These are phyloP conservation scores for Drosophila meridionalis DNA, from an alignment of 2,888 invertebrate genomes.

Conservation along the genomic window DNA sequence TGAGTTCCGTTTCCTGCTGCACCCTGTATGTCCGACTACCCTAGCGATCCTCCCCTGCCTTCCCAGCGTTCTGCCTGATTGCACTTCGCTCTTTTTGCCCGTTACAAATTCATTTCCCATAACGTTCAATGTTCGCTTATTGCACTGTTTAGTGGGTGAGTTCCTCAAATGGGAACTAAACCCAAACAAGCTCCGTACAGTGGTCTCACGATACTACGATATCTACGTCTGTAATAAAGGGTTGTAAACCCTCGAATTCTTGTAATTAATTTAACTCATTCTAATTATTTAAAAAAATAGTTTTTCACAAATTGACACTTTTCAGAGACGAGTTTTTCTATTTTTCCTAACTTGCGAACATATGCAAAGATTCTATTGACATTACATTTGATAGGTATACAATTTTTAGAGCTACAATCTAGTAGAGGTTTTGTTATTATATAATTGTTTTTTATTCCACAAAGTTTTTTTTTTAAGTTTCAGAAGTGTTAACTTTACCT, in stretches of 20 bases:
- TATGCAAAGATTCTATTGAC: not conserved
- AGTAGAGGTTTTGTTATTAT: too few species aligned
- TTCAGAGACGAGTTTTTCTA: not conserved
- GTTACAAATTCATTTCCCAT: conserved; percentile 50
- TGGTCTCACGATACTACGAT: conserved; percentile 1
- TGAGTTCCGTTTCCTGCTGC: conserved; percentile 59
- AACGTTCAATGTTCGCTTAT: conserved; percentile 18
- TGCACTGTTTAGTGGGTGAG: conserved; percentile 8
- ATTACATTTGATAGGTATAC: too few species aligned
- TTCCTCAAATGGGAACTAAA: not conserved
- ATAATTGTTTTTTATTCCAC: too few species aligned
- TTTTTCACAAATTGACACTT: not conserved
- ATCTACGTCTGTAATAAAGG: not conserved
- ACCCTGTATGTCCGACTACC: not conserved
- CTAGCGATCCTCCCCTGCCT: conserved; percentile 19
- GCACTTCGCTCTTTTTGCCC: conserved; percentile 27
- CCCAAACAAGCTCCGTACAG: not conserved
- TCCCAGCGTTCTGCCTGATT: conserved; percentile 64
- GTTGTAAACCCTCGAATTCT: not conserved
- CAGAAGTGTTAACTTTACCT: too few species aligned
- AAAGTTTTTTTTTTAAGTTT: too few species aligned
- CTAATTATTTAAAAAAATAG: not conserved
- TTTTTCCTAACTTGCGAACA: not conserved
- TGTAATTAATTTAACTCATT: not conserved
- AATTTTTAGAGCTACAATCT: too few species aligned